Evolutionary conservation across 2,888 invertebrate species (phyloP).

Genomic region (Eupithecia pulchellata): DNA sequence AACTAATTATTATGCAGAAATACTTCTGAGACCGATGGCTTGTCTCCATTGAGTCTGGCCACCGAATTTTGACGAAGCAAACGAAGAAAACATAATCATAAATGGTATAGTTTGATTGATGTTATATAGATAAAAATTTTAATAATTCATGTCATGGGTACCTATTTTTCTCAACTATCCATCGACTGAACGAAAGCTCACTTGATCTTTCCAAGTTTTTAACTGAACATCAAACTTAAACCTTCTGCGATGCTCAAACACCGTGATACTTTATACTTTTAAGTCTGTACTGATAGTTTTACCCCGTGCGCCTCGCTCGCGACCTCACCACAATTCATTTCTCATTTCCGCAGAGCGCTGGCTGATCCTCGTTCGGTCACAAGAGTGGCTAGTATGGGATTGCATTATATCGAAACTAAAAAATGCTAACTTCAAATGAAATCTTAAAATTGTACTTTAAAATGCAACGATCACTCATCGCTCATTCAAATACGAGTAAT

Average conservation of each 20-base stretch:
- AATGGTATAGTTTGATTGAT: too few relatives aligned
- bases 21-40: background rate
- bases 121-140: background rate
- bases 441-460: background rate
- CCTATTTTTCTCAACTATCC: background rate
- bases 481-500: too few relatives aligned
- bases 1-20: constrained; percentile 27
- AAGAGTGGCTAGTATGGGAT: constrained; percentile 25
- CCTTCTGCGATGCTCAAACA: constrained; percentile 18
- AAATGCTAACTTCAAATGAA: background rate
- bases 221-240: constrained; percentile 14
- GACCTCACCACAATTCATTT: constrained; percentile 68
- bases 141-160: background rate
- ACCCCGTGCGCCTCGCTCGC: constrained; percentile 44
- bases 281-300: constrained; percentile 51
- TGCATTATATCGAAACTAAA: background rate
- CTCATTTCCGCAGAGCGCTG: constrained; percentile 66
- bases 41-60: background rate
- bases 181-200: constrained; percentile 1
- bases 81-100: background rate
- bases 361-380: constrained; percentile 63
- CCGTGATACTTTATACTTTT: constrained; percentile 39
- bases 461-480: background rate
- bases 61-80: background rate
- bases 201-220: constrained; percentile 10